These are phyloP conservation scores for Eufriesea mexicana DNA, from an alignment of 1,140 invertebrate species.

Conservation along the genomic window DNA sequence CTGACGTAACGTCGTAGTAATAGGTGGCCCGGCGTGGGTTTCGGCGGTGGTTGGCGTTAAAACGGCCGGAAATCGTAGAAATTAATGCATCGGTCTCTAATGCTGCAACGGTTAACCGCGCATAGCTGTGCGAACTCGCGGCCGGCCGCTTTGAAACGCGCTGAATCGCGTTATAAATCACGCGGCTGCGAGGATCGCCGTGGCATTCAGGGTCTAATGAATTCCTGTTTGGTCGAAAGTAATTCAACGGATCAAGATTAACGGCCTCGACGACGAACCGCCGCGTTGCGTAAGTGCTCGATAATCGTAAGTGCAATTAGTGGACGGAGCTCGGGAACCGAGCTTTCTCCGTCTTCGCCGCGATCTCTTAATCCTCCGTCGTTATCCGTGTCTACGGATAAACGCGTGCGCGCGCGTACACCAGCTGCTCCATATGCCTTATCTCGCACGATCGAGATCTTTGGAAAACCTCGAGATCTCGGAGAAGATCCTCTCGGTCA, in stretches of 20 bases:
- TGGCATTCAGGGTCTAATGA: slow-evolving; percentile 10
- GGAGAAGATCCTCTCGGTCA: too few species aligned
- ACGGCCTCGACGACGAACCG: not conserved
- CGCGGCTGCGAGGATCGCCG: not conserved
- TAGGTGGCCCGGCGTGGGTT: slow-evolving; percentile 22
- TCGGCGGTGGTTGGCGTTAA: not conserved
- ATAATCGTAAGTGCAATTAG: not conserved
- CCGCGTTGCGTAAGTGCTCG: not conserved
- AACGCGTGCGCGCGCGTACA: too few species aligned
- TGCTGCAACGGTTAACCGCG: slow-evolving; percentile 50
- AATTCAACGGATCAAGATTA: slow-evolving; percentile 16
- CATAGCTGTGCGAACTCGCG: slow-evolving; percentile 27
- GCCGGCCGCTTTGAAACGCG: slow-evolving; percentile 13
- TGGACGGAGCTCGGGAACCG: too few species aligned
- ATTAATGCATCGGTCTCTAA: slow-evolving; percentile 57
- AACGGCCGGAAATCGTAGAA: slow-evolving; percentile 48
- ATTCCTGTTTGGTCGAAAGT: slow-evolving; percentile 18
- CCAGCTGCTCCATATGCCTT: not conserved
- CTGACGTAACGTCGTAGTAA: slow-evolving; percentile 12
- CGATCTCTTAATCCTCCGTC: not conserved
- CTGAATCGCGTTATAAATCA: slow-evolving; percentile 39
- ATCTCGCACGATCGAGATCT: not conserved
- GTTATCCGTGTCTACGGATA: not conserved
- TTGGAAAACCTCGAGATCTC: too few species aligned
- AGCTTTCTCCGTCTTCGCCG: not conserved